Base-by-base conservation (phyloP, 2,888 invertebrate genomes). In the Rhaphigaster nebulosa region DNA sequence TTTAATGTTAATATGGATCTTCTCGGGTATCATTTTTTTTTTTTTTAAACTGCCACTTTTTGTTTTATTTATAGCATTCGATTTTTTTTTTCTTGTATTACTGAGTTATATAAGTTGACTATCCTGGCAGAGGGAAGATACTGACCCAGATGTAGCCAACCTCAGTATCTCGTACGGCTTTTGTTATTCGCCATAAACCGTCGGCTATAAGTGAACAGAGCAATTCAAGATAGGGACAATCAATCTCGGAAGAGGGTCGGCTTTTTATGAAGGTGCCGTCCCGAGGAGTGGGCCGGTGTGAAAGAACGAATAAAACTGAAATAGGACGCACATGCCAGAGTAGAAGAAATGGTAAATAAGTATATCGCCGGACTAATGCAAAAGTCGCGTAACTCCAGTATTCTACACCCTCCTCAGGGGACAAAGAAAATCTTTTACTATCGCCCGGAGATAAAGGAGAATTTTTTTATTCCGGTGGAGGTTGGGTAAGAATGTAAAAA, bases 181-280 rank as follows among this genome's bases (percentile, higher is more conserved):
- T 84, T 45, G 84, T 84, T 84, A 84, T 84, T 84, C 84, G 45
- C 84, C 45, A 84, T 84, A 84, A 84, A 84, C 45, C 84, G 84
- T 5, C 26, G 13, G 41, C 84, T 50, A 84, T 84, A 84, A 84
- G 84, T 84, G 84, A 84, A 84, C 84, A 84, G 84, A n/a, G 84
- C 84, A 41, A 50, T 84, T 84, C n/a, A n/a, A 84, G 84, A 84
- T 84, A 84, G 45, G 84, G 45, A 50, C 84, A 84, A 84, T 84
- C 84, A 84, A 84, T 84, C 84, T 84, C 84, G 12, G 84, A 76
- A 76, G 84, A 50, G 41, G 45, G n/a, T 84, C 45, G 84, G 84
- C 84, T 45, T 84, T 84, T 84, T 84, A 84, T 45, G 84, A 84
- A 84, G 84, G 84, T 45, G 45, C 45, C n/a, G 45, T 4, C 23